These are phyloP conservation scores for Xiphorhynchus erythropygius DNA, from an alignment of 2,797 vertebrate species.

Conservation along the genomic window DNA sequence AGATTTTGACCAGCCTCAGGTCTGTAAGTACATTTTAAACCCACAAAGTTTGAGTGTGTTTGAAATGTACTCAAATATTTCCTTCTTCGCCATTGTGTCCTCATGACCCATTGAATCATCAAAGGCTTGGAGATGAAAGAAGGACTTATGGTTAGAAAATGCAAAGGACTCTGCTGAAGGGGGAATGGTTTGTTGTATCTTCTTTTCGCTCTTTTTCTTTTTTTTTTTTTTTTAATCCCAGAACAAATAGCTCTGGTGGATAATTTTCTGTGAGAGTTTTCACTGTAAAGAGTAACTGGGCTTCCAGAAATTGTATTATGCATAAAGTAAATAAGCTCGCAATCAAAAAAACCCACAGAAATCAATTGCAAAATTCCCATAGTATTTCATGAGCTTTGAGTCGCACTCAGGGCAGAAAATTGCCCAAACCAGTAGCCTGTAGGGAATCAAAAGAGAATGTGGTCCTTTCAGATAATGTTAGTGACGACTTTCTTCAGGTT, in stretches of 20 bases:
- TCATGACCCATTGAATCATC: constrained; percentile 66
- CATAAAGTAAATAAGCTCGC: constrained; percentile 18
- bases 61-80: constrained; percentile 72
- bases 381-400: constrained; percentile 15
- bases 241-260: constrained; percentile 39
- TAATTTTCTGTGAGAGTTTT: constrained; percentile 31
- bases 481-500: neutral
- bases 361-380: constrained; percentile 14
- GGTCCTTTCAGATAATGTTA: neutral
- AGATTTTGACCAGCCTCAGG: constrained; percentile 69
- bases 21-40: constrained; percentile 75
- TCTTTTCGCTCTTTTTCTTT: neutral
- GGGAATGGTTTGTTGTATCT: constrained; percentile 42
- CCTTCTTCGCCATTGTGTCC: constrained; percentile 51
- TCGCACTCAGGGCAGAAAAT: neutral
- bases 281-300: neutral
- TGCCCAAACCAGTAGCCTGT: neutral
- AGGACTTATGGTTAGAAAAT: constrained; percentile 48
- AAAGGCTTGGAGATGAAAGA: constrained; percentile 55
- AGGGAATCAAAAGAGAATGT: neutral
- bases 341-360: neutral
- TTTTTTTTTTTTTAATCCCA: neutral
- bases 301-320: constrained; percentile 1
- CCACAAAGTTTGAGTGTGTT: constrained; percentile 71
- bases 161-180: constrained; percentile 46